Percentiles rank a stretch among this genome's conserved stretches.
Conservation (phyloP, 2,113 vertebrate genomes). For the Neogobius melanostomus region DNA sequence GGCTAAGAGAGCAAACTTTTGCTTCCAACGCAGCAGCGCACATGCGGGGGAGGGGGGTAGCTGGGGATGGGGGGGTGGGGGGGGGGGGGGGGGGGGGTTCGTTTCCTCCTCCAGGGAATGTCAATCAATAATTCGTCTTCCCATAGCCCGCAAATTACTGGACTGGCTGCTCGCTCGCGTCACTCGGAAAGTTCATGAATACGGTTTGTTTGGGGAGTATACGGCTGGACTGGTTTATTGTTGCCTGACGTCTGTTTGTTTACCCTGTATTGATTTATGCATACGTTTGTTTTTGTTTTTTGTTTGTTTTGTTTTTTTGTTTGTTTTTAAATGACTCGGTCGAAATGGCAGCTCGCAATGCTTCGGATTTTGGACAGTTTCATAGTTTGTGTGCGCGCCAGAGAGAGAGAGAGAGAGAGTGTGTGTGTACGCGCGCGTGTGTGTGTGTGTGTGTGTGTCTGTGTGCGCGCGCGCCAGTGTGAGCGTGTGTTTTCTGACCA, state of each 20-base stretch:
- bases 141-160: constrained; percentile 57
- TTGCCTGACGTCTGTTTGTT: constrained; percentile 54
- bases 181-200: constrained; percentile 67
- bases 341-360: constrained; percentile 23
- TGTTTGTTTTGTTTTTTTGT: constrained; percentile 21
- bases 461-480: constrained; percentile 4
- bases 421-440: constrained; percentile 13
- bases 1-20: constrained; percentile 13
- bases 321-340: constrained; percentile 18
- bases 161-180: constrained; percentile 64
- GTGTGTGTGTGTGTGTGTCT: constrained; percentile 21
- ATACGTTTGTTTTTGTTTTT: constrained; percentile 15
- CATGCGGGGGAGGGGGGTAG: not conserved
- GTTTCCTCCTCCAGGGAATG: constrained; percentile 74
- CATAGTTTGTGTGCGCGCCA: constrained; percentile 21
- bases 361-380: constrained; percentile 20
- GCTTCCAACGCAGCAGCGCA: constrained; percentile 44
- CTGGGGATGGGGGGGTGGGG: too few relatives aligned
- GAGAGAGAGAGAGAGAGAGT: constrained; percentile 4
- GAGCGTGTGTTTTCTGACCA: constrained; percentile 26
- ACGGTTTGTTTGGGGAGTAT: constrained; percentile 39
- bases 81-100: constrained; percentile 26
- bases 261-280: constrained; percentile 45
- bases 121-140: constrained; percentile 77
- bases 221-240: constrained; percentile 44